Evolutionary conservation across 1,140 invertebrate genomes (phyloP).

Genomic region (Scaptomyza montana): DNA sequence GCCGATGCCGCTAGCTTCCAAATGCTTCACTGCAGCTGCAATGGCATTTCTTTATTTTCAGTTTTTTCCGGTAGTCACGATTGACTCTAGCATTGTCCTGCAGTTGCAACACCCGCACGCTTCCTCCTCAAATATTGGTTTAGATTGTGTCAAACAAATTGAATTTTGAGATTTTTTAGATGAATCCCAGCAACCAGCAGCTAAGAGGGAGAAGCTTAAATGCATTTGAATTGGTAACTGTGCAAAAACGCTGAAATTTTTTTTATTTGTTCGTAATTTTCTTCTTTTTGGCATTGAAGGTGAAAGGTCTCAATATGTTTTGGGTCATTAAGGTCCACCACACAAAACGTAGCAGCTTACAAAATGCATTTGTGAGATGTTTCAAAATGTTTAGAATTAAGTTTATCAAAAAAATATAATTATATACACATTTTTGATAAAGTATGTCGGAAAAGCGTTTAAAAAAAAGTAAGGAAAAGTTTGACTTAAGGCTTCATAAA

Average conservation of each 20-base stretch:
- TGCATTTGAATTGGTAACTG: slow-evolving; percentile 22
- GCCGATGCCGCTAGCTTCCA: slow-evolving; percentile 56
- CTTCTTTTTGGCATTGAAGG: neutral
- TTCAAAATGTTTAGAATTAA: no score
- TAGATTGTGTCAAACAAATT: slow-evolving; percentile 82
- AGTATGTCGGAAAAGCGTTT: no score
- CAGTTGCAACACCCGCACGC: neutral
- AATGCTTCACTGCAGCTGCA: slow-evolving; percentile 22
- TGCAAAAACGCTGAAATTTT: slow-evolving; percentile 1
- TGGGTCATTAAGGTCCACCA: neutral
- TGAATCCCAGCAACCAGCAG: slow-evolving; percentile 47
- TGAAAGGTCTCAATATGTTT: slow-evolving; percentile 12
- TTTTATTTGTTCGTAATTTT: neutral
- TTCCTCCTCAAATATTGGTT: slow-evolving; percentile 73
- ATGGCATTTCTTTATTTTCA: slow-evolving; percentile 5
- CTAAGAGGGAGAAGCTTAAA: neutral
- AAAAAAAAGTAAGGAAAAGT: no score
- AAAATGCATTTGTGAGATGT: neutral
- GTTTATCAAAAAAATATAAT: no score
- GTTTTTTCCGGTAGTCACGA: neutral
- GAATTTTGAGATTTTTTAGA: slow-evolving; percentile 74
- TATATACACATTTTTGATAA: no score
- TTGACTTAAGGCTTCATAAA: no score
- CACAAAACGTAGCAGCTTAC: slow-evolving; percentile 3
- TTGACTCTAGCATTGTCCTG: slow-evolving; percentile 23